Percentiles rank a stretch among this genome's conserved stretches.
Conservation (phyloP, 2,113 vertebrate genomes). For the Vulpes lagopus region DNA sequence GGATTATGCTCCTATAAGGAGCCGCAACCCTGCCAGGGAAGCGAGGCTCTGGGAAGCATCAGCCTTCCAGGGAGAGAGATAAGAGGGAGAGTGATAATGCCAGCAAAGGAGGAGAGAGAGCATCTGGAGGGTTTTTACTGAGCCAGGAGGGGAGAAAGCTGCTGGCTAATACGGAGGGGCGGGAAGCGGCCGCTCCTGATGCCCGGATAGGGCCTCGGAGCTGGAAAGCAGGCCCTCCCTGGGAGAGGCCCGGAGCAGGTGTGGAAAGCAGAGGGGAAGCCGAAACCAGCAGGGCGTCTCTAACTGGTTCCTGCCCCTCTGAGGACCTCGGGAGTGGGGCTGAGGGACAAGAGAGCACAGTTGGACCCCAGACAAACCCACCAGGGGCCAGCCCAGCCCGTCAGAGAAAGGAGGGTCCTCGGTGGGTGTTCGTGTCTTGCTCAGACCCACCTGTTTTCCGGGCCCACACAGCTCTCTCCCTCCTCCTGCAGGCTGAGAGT, state of each 20-base stretch:
- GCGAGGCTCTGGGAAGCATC: not conserved
- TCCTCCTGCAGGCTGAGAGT: not conserved
- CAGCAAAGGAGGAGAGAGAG: not conserved
- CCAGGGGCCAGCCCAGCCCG: accelerated
- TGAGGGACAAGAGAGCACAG: not conserved
- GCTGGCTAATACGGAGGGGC: not conserved
- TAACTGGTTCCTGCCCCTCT: not conserved
- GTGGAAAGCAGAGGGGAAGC: not conserved
- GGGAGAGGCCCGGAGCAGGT: accelerated
- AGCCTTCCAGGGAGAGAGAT: constrained; percentile 56
- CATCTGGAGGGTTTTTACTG: accelerated
- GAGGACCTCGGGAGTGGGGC: not conserved
- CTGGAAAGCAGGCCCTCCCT: not conserved
- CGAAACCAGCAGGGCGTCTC: not conserved
- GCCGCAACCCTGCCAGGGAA: accelerated
- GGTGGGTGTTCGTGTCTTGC: accelerated
- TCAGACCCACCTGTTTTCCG: accelerated
- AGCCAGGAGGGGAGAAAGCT: not conserved
- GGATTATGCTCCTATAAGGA: not conserved
- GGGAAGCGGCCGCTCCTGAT: not conserved
- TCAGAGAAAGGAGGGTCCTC: not conserved
- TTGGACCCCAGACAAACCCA: not conserved
- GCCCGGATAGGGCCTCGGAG: not conserved
- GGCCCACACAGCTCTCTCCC: not conserved
- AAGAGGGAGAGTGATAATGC: not conserved